Percentiles rank a stretch among this genome's conserved stretches.
phyloP scores from a whole-genome alignment of 2,113 vertebrate genomes.

The Gila orcuttii region DNA sequence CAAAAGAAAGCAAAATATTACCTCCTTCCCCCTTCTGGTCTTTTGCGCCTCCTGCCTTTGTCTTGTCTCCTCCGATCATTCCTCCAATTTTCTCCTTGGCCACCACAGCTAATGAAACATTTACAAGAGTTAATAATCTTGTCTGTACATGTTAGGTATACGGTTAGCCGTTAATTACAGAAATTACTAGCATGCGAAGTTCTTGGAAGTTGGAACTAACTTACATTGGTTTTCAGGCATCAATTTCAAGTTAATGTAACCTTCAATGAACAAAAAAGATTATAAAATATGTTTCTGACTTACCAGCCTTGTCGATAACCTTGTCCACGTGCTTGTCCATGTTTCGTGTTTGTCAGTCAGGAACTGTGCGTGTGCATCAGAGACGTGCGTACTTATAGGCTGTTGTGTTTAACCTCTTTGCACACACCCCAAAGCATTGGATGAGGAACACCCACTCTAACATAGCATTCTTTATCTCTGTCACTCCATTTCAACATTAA shows the following conservation, averaged over 20 bases:
- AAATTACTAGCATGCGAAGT: neutral
- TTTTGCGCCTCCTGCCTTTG: neutral
- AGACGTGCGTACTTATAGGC: conserved; percentile 10
- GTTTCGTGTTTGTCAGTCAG: conserved; percentile 6
- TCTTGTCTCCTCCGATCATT: conserved; percentile 17
- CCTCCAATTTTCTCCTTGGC: conserved; percentile 40
- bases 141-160: neutral
- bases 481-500: neutral
- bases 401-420: neutral
- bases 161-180: neutral
- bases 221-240: neutral
- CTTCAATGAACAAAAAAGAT: neutral
- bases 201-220: neutral
- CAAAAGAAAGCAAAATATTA: conserved; percentile 6
- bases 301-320: conserved; percentile 57
- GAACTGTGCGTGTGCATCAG: conserved; percentile 19
- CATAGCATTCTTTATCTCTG: neutral
- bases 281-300: conserved; percentile 22
- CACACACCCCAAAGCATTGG: neutral
- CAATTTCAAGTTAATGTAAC: neutral
- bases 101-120: conserved; percentile 19
- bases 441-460: conserved; percentile 23
- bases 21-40: neutral
- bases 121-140: neutral
- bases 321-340: conserved; percentile 52